phyloP scores from a whole-genome alignment of 1,140 invertebrate genomes.

The Brachionus koreanus region DNA sequence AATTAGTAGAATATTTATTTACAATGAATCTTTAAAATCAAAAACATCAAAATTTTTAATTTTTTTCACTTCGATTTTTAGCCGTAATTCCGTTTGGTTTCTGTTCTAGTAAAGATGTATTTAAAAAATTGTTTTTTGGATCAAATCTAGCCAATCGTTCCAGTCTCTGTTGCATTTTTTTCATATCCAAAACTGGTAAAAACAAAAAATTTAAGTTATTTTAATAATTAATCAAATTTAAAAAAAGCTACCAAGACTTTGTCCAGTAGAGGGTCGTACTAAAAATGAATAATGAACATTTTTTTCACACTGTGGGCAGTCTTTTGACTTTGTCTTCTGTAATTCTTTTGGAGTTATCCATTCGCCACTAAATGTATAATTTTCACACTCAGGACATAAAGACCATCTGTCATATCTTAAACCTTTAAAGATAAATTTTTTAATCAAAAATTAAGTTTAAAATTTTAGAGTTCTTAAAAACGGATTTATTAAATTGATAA shows the following conservation, averaged over 20 bases:
- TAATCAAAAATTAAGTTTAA: no score
- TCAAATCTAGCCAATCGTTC: constrained; percentile 16
- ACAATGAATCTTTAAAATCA: not conserved
- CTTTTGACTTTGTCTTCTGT: constrained; percentile 31
- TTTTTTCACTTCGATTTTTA: not conserved
- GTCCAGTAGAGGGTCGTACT: constrained; percentile 1
- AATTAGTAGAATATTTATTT: not conserved
- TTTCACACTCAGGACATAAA: constrained; percentile 8
- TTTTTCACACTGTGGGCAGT: constrained; percentile 9
- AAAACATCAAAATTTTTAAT: not conserved
- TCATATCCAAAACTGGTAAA: constrained; percentile 4
- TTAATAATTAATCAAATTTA: not conserved
- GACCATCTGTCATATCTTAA: constrained; percentile 31
- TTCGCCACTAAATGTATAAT: constrained; percentile 25
- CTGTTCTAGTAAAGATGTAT: not conserved
- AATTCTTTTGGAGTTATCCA: constrained; percentile 39
- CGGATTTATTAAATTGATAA: no score
- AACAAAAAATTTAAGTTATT: not conserved
- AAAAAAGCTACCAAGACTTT: constrained; percentile 10
- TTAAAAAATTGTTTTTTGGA: not conserved
- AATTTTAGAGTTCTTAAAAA: no score
- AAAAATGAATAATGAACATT: constrained; percentile 41
- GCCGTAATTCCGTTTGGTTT: not conserved
- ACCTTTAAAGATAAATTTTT: not conserved
- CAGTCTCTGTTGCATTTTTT: constrained; percentile 29